phyloP scores from a whole-genome alignment of 1,140 invertebrate genomes.

The Lineus longissimus region DNA sequence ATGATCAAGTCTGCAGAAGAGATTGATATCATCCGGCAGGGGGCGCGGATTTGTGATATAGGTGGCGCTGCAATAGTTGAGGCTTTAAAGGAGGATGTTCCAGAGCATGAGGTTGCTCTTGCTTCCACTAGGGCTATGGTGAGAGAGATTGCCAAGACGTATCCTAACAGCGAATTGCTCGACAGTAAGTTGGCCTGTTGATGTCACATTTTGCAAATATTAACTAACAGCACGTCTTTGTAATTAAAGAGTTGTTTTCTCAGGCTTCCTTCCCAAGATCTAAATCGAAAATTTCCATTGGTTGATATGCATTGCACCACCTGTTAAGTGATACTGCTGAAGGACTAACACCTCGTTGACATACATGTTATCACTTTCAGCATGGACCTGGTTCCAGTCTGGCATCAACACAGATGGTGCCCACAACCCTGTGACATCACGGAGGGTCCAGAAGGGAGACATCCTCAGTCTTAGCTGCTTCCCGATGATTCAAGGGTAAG shows the following conservation, averaged over 20 bases:
- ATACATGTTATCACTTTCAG: too few relatives aligned
- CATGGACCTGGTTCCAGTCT: constrained; percentile 9
- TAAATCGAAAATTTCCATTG: too few relatives aligned
- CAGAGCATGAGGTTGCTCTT: constrained; percentile 4
- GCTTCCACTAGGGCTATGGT: neutral
- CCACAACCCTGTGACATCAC: neutral
- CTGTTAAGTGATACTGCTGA: too few relatives aligned
- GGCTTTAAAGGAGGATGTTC: neutral
- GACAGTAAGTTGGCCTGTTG: constrained; percentile 10
- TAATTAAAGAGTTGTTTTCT: too few relatives aligned
- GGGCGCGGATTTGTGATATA: neutral
- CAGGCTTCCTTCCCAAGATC: too few relatives aligned
- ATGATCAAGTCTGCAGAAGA: constrained; percentile 4
- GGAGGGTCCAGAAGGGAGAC: neutral
- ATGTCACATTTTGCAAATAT: too few relatives aligned
- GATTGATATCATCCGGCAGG: neutral
- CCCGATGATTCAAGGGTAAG: neutral
- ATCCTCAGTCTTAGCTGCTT: neutral
- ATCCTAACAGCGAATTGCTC: neutral
- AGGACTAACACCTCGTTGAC: too few relatives aligned
- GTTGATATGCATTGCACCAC: too few relatives aligned
- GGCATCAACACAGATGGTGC: constrained; percentile 4
- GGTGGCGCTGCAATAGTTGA: constrained; percentile 1
- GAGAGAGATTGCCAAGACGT: neutral
- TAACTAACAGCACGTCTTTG: too few relatives aligned